Evolutionary conservation across 2,888 invertebrate genomes (phyloP), one percentile per base, ranked within the genome.

Genomic region (Deroplatys truncata): DNA sequence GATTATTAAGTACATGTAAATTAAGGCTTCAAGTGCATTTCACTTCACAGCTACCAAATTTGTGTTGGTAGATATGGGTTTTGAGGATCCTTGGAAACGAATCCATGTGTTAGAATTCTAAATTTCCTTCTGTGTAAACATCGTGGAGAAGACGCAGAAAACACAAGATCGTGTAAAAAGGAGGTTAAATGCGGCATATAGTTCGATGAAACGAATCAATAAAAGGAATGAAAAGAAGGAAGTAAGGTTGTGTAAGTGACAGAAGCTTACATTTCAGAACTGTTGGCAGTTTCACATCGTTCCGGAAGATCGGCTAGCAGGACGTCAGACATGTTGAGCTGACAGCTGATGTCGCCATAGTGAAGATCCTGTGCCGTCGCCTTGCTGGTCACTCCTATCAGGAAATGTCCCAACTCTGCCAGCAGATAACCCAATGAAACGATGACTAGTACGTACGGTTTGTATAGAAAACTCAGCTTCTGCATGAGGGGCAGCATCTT

Each of bases 341-440:
- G 97, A 92, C 98, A 98, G 0, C 97, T 94, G 92, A 97, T 96
- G 93, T 98, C 98, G 15, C 98, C 98, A 92, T 97, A 98, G 93
- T 97, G 97, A 88, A 98, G 94, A 92, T 97, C 98, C 29, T 96
- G 96, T 4, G 98, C 98, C 84, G 97, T 97, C 92, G 97, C 97
- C 93, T 98, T 97, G 89, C 97, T 98, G 89, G 98, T 98, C 7
- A 97, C 97, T 89, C 98, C 98, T 92, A 98, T 97, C 91, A 98
- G 94, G 93, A 98, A 98, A 93, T 98, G 98, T 49, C 98, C 98
- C 91, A 98, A 94, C 93, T 98, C 98, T 28, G 98, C 98, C 31
- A 98, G 94, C 90, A 98, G 96, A 93, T 98, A 98, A 91, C 98
- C 97, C 88, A 97, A 93, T 88, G 98, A 97, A 90, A 98, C 96